Evolutionary conservation across 1,140 invertebrate genomes (phyloP).

Genomic region (Danaus melanippus): DNA sequence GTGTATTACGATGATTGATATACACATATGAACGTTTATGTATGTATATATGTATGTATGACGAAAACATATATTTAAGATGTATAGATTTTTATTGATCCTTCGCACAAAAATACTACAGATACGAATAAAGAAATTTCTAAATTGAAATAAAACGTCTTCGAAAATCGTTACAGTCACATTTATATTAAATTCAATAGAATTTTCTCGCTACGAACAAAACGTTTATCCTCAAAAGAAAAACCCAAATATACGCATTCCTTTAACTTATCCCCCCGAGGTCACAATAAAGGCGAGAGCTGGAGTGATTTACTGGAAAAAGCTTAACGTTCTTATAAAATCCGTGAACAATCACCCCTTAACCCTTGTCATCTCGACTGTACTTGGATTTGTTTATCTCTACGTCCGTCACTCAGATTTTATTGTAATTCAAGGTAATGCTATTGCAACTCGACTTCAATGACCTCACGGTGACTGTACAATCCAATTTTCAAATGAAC

Average conservation of each 20-base stretch:
- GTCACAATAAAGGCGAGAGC: conserved; percentile 16
- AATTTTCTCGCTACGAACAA: conserved; percentile 4
- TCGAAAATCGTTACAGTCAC: not conserved
- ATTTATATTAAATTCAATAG: conserved; percentile 5
- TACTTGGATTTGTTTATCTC: conserved; percentile 12
- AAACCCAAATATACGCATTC: conserved; percentile 10
- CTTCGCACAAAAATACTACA: no score
- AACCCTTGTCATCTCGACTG: conserved; percentile 23
- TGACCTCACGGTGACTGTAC: conserved; percentile 9
- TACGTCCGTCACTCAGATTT: conserved; percentile 4
- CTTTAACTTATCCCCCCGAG: conserved; percentile 16
- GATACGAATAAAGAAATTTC: no score
- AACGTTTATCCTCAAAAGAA: conserved; percentile 11
- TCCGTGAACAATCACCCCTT: conserved; percentile 24
- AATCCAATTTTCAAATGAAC: conserved; percentile 10
- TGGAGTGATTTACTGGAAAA: conserved; percentile 27
- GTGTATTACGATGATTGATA: no score
- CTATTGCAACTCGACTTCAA: conserved; percentile 5
- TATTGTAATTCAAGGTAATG: conserved; percentile 6
- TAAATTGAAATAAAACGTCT: no score
- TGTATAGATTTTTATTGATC: no score
- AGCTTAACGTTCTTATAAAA: conserved; percentile 25
- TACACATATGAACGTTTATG: no score
- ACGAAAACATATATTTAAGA: no score
- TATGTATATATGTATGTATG: no score